Base-by-base conservation (phyloP, 35 echinoderm and acorn worm genomes). In the Stichopus chloronotus region DNA sequence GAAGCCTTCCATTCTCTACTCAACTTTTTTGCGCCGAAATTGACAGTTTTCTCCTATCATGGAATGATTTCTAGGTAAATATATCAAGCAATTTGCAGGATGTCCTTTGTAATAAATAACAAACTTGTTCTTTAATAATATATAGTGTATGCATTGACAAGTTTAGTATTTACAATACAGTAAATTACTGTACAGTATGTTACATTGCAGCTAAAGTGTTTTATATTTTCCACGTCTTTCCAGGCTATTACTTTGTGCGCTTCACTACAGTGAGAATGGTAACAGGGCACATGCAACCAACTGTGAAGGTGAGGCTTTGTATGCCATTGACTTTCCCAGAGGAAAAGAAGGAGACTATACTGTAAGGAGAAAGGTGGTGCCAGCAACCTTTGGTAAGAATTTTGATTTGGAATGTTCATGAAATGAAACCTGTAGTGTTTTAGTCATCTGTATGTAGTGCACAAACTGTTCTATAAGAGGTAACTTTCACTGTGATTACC, bases 221-320 rank as follows among this genome's bases (percentile, higher is more conserved):
- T n/a, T n/a, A 54, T 57, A 54, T 7, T n/a, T 57, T 85, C 11
- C 30, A 5, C 79, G 9, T 53, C 57, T 79, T 78, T 78, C 21
- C 24, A 92, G 90, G 56, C n/a, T 80, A 9, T n/a, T 92, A 21
- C n/a, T 92, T 14, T 10, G 11, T 79, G 90, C 55, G n/a, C 9
- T 78, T 7, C 90, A 92, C 20, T 92, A 92, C 55, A 92, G 79
- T 80, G 90, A 92, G 43, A 92, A 78, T 92, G 90, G 90, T 8
- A 69, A 69, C 79, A 13, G 90, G 25, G 23, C 9, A 20, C 25
- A 52, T 4, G 90, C 90, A 17, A 59, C 55, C 20, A 91, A 25
- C 61, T 54, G 14, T 52, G 14, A 72, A 43, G 88, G 88, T 17
- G 63, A 72, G 55, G 52, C 52, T 23, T 6, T 54, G 10, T 52